phyloP scores from a whole-genome alignment of 2,797 vertebrate species.

The Knipowitschia caucasica region DNA sequence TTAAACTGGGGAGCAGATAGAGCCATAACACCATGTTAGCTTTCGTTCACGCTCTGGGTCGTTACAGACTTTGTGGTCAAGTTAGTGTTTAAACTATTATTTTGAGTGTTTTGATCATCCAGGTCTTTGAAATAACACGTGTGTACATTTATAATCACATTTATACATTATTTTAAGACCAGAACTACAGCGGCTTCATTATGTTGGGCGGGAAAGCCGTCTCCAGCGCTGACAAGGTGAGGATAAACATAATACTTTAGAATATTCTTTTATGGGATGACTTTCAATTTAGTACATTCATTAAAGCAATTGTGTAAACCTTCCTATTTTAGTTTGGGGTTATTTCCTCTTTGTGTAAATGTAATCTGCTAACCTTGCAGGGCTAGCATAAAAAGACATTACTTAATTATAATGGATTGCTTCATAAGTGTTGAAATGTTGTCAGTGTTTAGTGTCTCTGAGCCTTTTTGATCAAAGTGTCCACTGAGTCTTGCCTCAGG shows the following conservation, averaged over 20 bases:
- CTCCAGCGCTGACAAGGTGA: constrained; percentile 12
- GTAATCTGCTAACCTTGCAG: too few species aligned
- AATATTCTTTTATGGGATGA: too few species aligned
- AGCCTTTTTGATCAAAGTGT: too few species aligned
- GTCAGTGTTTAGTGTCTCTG: too few species aligned
- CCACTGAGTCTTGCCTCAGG: too few species aligned
- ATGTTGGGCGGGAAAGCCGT: constrained; percentile 22
- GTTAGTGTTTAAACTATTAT: background rate
- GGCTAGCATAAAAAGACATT: too few species aligned
- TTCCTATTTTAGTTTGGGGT: too few species aligned
- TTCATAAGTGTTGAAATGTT: too few species aligned
- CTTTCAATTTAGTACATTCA: too few species aligned
- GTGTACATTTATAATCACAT: background rate
- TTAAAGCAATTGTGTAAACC: too few species aligned
- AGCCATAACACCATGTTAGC: background rate
- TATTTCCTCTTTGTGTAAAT: too few species aligned
- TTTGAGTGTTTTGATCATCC: background rate
- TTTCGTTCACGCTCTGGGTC: background rate
- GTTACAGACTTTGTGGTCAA: background rate
- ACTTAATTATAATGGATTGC: too few species aligned
- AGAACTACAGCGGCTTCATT: background rate
- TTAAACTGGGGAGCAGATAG: background rate
- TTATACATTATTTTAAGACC: background rate
- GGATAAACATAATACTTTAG: background rate
- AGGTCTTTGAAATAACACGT: background rate